Evolutionary conservation across 1,140 invertebrate genomes (phyloP).

Genomic region (Drosophila chauvacae): DNA sequence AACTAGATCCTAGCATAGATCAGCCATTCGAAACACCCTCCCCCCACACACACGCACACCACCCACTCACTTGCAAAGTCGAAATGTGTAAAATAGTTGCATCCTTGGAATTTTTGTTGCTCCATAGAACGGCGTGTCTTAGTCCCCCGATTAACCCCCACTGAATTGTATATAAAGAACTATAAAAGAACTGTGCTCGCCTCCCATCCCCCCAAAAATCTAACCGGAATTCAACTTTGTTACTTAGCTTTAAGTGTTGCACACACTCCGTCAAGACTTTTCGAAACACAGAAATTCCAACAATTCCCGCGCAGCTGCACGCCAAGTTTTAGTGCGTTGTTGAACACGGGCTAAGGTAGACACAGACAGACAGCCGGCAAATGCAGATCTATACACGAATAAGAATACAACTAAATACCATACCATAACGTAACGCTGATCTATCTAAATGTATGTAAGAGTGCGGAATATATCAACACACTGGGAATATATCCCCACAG

Average conservation of each 20-base stretch:
- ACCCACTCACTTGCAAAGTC: too few species aligned
- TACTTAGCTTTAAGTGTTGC: conserved; percentile 81
- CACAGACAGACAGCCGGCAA: conserved; percentile 41
- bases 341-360: conserved; percentile 40
- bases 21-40: conserved; percentile 48
- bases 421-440: conserved; percentile 65
- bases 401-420: conserved; percentile 47
- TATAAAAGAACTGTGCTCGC: conserved; percentile 16
- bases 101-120: conserved; percentile 22
- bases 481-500: conserved; percentile 25
- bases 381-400: conserved; percentile 40
- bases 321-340: conserved; percentile 47
- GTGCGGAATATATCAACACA: conserved; percentile 28
- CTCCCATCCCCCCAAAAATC: neutral
- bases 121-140: conserved; percentile 62
- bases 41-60: conserved; percentile 11
- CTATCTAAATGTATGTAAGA: conserved; percentile 61
- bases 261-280: conserved; percentile 75
- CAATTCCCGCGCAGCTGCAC: conserved; percentile 27
- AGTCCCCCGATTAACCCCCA: conserved; percentile 40
- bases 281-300: conserved; percentile 45
- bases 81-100: conserved; percentile 64
- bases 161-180: conserved; percentile 52
- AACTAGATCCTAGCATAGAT: conserved; percentile 65
- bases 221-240: conserved; percentile 66